These are phyloP conservation scores for Diarsia rubi DNA, from an alignment of 2,888 invertebrate species.

Conservation along the genomic window DNA sequence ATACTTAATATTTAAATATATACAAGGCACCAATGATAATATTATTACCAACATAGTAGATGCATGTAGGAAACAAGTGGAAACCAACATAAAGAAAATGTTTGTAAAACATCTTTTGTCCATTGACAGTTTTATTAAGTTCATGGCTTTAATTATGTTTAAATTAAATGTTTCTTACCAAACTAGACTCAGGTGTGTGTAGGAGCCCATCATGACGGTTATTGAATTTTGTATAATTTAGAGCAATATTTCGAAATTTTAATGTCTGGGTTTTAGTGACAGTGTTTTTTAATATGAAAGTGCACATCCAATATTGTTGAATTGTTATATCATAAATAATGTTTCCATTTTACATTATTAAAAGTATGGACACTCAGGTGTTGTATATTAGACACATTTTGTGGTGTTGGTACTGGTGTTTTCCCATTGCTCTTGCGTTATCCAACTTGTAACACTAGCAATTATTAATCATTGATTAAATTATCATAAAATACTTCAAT, in stretches of 20 bases:
- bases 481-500: conserved; percentile 37
- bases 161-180: not conserved
- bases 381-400: conserved; percentile 25
- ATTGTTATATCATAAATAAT: not conserved
- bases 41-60: conserved; percentile 1
- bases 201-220: not conserved
- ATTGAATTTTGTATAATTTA: not conserved
- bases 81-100: not conserved
- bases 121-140: not conserved
- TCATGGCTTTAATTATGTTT: not conserved
- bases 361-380: conserved; percentile 1
- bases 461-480: conserved; percentile 2
- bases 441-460: conserved; percentile 19
- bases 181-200: conserved; percentile 10
- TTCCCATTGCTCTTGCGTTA: conserved; percentile 46
- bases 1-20: conserved; percentile 8
- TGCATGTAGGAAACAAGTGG: not conserved
- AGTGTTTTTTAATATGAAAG: not conserved
- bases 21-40: not conserved
- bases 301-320: not conserved
- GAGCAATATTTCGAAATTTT: not conserved
- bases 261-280: not conserved
- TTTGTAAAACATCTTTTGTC: not conserved
- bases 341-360: conserved; percentile 23
- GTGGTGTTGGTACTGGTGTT: conserved; percentile 54